Evolutionary conservation across 2,888 invertebrate species (phyloP).

Genomic region (Dermolepida albohirtum): DNA sequence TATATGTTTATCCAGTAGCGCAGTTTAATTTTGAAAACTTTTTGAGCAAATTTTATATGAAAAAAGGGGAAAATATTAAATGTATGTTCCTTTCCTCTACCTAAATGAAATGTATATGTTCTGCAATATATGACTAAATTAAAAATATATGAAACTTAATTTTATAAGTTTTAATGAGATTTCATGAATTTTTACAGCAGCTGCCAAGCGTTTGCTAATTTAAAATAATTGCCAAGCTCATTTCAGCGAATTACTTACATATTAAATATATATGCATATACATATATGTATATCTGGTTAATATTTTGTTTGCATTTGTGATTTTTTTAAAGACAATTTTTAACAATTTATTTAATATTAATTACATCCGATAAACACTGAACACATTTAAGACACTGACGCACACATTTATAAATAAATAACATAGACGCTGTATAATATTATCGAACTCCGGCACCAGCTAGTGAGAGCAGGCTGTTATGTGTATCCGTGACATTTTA

Average conservation of each 20-base stretch:
- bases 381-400: conserved; percentile 25
- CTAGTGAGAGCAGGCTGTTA: conserved; percentile 18
- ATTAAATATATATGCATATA: conserved; percentile 23
- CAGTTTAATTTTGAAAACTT: no score
- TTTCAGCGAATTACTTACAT: conserved; percentile 34
- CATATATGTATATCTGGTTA: conserved; percentile 9
- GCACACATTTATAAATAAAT: conserved; percentile 9
- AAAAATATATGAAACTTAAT: no score
- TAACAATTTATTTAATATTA: conserved; percentile 27
- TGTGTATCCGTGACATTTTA: conserved; percentile 7
- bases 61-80: background rate
- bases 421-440: conserved; percentile 21
- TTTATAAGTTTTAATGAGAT: conserved; percentile 9
- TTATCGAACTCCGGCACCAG: conserved; percentile 24
- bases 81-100: background rate
- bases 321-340: background rate
- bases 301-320: background rate
- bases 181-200: conserved; percentile 11
- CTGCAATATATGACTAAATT: no score
- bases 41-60: background rate
- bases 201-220: conserved; percentile 34
- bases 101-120: background rate
- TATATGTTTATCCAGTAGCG: no score
- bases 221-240: conserved; percentile 30
- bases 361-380: conserved; percentile 20